These are phyloP conservation scores for Agrotis clavis DNA, from an alignment of 2,888 invertebrate genomes.

Conservation along the genomic window DNA sequence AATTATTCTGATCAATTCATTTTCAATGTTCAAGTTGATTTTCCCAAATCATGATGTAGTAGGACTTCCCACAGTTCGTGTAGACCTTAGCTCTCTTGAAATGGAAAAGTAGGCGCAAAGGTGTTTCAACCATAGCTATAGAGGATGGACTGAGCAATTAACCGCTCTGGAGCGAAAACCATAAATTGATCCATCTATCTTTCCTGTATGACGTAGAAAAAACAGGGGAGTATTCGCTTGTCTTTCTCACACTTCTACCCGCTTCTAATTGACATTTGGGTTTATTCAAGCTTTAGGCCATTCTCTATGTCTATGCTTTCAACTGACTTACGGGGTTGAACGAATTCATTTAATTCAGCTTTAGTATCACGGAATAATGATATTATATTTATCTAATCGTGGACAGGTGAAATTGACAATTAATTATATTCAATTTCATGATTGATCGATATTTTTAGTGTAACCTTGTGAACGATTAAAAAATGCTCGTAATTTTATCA, in stretches of 20 bases:
- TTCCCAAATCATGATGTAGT: no score
- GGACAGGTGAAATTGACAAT: slow-evolving; percentile 23
- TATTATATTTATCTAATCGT: slow-evolving; percentile 37
- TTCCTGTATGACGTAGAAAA: no score
- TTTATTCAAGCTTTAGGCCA: no score
- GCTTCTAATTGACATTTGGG: no score
- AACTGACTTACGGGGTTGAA: not conserved
- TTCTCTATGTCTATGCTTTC: not conserved
- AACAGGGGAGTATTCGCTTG: no score
- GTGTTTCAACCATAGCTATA: no score
- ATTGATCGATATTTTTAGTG: slow-evolving; percentile 22
- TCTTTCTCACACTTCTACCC: no score
- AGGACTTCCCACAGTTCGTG: not conserved
- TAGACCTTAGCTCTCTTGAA: not conserved
- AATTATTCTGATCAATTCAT: not conserved
- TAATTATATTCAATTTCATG: slow-evolving; percentile 26
- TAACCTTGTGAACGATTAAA: slow-evolving; percentile 25
- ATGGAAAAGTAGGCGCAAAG: not conserved
- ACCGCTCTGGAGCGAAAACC: no score
- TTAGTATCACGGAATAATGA: no score
- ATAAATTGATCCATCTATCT: no score
- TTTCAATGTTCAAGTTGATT: not conserved
- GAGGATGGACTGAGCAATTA: no score
- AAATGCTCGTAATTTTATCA: slow-evolving; percentile 21
- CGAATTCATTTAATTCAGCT: not conserved